Conservation (phyloP, 2,888 invertebrate genomes). For the Fragum fragum region DNA sequence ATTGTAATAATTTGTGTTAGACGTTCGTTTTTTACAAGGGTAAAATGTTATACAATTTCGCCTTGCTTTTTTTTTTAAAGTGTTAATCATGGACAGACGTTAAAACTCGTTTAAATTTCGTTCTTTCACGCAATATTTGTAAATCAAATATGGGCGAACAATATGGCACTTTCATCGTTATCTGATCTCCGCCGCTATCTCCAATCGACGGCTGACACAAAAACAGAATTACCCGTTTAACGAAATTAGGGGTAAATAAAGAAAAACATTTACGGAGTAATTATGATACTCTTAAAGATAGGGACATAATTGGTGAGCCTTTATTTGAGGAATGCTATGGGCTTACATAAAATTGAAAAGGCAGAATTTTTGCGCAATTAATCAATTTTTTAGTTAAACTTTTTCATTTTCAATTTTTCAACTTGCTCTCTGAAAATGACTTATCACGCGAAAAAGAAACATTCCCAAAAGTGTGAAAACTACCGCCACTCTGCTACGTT, state of each 20-base stretch:
- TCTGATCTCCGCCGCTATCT: slow-evolving; percentile 6
- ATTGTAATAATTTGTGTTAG: not conserved
- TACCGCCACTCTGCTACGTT: no score
- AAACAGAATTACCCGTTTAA: not conserved
- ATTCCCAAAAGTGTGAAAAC: no score
- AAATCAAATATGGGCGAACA: slow-evolving; percentile 11
- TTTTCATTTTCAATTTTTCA: no score
- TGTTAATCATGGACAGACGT: not conserved
- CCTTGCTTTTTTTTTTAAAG: not conserved
- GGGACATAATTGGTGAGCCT: not conserved
- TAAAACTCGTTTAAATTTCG: not conserved
- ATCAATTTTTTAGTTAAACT: not conserved
- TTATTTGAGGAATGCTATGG: slow-evolving; percentile 14
- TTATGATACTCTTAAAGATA: slow-evolving; percentile 21
- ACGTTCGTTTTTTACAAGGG: not conserved
- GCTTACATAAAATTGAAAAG: slow-evolving; percentile 16
- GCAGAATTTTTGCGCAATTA: not conserved
- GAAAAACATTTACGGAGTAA: slow-evolving; percentile 16
- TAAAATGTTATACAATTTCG: not conserved
- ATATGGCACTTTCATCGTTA: slow-evolving; percentile 22
- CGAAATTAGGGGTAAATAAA: slow-evolving; percentile 13
- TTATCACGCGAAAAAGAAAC: no score
- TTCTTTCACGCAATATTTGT: slow-evolving; percentile 13
- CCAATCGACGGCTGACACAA: not conserved
- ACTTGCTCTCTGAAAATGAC: no score